phyloP scores from a whole-genome alignment of 2,797 vertebrate species.

The Acrocephalus scirpaceus region DNA sequence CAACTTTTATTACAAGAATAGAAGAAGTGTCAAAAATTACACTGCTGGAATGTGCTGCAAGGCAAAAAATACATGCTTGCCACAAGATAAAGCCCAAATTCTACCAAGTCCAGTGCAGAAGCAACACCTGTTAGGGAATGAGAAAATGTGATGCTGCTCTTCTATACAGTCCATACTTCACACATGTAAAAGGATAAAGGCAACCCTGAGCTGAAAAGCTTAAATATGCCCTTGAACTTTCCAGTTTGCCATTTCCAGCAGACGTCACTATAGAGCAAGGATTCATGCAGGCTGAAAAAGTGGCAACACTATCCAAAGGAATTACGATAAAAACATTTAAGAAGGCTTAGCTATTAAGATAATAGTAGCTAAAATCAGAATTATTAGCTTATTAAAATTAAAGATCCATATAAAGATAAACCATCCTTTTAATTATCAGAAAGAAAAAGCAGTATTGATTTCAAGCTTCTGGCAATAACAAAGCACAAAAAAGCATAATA shows the following conservation, averaged over 20 bases:
- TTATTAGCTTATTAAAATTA: constrained; percentile 77
- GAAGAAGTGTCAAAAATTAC: constrained; percentile 13
- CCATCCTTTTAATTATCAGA: constrained; percentile 77
- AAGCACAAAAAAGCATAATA: constrained; percentile 29
- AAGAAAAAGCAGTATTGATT: constrained; percentile 74
- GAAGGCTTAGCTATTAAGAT: constrained; percentile 73
- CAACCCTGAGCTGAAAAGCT: neutral
- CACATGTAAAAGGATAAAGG: neutral
- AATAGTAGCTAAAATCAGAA: constrained; percentile 74
- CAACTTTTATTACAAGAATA: constrained; percentile 51
- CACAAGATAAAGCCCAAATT: neutral
- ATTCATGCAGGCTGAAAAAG: constrained; percentile 30
- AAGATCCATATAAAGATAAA: constrained; percentile 72
- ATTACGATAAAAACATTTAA: constrained; percentile 71
- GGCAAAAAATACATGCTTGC: neutral
- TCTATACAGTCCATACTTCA: neutral
- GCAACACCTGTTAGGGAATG: neutral
- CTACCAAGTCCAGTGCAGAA: neutral
- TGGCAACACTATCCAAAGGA: constrained; percentile 55
- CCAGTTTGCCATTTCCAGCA: constrained; percentile 33
- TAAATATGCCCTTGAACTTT: neutral
- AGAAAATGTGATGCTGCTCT: neutral
- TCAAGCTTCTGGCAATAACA: constrained; percentile 68
- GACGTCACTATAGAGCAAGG: constrained; percentile 24
- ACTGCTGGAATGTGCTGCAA: neutral